Conservation (phyloP, 1,140 invertebrate genomes). For the Acromyrmex echinatior region DNA sequence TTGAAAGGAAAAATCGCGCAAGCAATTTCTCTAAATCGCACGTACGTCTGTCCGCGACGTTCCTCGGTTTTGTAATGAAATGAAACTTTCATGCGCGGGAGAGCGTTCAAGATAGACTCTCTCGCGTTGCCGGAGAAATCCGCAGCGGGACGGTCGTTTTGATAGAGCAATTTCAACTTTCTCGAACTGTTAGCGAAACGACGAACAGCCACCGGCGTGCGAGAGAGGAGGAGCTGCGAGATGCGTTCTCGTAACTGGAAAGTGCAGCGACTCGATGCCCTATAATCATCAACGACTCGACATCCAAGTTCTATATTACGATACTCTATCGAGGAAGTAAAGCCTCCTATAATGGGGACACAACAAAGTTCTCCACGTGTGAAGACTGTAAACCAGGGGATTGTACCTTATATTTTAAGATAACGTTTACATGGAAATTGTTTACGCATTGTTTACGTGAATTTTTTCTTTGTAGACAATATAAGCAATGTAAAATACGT, state of each 20-base stretch:
- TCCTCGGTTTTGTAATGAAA: slow-evolving; percentile 57
- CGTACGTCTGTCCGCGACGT: not conserved
- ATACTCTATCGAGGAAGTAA: not conserved
- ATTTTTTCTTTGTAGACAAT: too few species aligned
- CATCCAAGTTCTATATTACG: slow-evolving; percentile 23
- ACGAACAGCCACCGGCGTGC: not conserved
- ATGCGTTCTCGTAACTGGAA: slow-evolving; percentile 61
- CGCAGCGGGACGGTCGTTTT: slow-evolving; percentile 61
- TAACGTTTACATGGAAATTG: too few species aligned
- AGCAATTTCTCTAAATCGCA: slow-evolving; percentile 24
- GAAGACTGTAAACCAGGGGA: not conserved
- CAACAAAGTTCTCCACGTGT: not conserved
- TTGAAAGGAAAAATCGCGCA: slow-evolving; percentile 10
- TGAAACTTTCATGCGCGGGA: slow-evolving; percentile 71
- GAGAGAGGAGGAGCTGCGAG: slow-evolving; percentile 8
- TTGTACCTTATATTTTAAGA: too few species aligned
- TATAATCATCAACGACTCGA: slow-evolving; percentile 42
- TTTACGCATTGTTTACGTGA: too few species aligned
- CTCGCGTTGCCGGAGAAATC: slow-evolving; percentile 72
- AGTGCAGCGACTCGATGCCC: slow-evolving; percentile 50
- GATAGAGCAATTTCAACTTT: slow-evolving; percentile 78
- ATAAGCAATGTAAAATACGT: too few species aligned
- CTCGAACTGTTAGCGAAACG: slow-evolving; percentile 62
- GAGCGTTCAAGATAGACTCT: slow-evolving; percentile 67
- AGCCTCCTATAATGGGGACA: not conserved